Conservation (phyloP, 1,140 invertebrate genomes). For the Yoshiicerus persimilis region DNA sequence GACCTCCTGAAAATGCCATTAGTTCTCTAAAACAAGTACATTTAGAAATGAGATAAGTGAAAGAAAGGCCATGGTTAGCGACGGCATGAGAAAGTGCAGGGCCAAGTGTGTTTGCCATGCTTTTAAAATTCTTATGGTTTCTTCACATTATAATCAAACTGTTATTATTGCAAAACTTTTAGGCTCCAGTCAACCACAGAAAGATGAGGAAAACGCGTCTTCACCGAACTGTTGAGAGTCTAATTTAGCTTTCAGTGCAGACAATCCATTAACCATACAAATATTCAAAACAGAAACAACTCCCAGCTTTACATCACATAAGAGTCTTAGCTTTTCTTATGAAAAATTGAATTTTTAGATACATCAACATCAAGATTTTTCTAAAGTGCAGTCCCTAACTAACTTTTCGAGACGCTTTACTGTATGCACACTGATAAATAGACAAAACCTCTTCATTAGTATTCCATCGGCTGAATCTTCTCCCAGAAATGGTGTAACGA, state of each 20-base stretch:
- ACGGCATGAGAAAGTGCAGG: too few relatives aligned
- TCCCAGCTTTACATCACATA: not conserved
- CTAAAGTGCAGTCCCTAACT: not conserved
- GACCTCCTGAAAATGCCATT: too few relatives aligned
- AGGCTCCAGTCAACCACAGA: not conserved
- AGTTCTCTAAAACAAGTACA: too few relatives aligned
- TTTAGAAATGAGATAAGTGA: too few relatives aligned
- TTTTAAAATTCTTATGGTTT: not conserved
- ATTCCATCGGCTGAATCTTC: not conserved
- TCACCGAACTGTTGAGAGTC: not conserved
- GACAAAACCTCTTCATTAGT: not conserved
- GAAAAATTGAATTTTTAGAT: too few relatives aligned
- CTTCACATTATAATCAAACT: not conserved
- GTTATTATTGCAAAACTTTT: not conserved
- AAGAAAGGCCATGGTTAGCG: too few relatives aligned
- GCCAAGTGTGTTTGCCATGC: not conserved
- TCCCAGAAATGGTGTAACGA: not conserved
- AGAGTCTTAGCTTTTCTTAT: not conserved
- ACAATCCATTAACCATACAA: not conserved
- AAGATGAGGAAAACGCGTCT: not conserved
- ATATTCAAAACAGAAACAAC: not conserved
- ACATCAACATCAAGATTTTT: too few relatives aligned
- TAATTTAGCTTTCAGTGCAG: not conserved
- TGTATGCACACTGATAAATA: not conserved
- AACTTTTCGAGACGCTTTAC: not conserved